Percentiles rank a stretch among this genome's conserved stretches.
Conservation (phyloP, 2,113 vertebrate genomes). For the Gavialis gangeticus region DNA sequence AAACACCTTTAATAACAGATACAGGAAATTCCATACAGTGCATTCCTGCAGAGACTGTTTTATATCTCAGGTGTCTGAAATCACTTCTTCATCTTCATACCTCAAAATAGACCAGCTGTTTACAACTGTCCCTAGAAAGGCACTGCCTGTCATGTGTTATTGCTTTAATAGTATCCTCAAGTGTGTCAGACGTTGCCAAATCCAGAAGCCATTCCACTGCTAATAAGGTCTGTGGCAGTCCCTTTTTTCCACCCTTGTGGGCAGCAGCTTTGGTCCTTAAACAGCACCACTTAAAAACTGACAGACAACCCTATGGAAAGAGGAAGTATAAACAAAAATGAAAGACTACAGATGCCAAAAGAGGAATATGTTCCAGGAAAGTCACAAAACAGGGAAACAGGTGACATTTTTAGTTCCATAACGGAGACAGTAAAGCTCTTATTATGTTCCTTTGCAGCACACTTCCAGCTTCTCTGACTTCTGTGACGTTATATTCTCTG, state of each 20-base stretch:
- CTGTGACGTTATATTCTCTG: background rate
- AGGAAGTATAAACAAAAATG: background rate
- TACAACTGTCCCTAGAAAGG: conserved; percentile 4
- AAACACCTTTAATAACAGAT: conserved; percentile 35
- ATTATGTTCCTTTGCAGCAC: background rate
- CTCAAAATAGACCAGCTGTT: conserved; percentile 28
- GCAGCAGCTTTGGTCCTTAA: background rate
- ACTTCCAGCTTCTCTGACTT: background rate
- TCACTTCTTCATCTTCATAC: conserved; percentile 10
- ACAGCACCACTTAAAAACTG: background rate
- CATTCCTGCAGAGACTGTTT: conserved; percentile 22
- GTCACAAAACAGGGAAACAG: background rate
- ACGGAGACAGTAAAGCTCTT: background rate
- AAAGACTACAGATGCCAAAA: background rate
- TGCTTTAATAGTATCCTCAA: conserved; percentile 6
- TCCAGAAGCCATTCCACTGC: background rate
- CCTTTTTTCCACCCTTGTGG: background rate
- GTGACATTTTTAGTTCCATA: too few relatives aligned
- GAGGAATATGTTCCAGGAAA: background rate
- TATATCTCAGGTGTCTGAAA: background rate
- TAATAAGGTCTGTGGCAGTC: background rate
- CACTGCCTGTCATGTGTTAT: background rate
- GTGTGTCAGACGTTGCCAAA: background rate
- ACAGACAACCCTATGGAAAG: background rate
- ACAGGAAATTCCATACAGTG: background rate